Base-by-base conservation (phyloP, 2,888 invertebrate genomes). In the Phyllotreta cruciferae region DNA sequence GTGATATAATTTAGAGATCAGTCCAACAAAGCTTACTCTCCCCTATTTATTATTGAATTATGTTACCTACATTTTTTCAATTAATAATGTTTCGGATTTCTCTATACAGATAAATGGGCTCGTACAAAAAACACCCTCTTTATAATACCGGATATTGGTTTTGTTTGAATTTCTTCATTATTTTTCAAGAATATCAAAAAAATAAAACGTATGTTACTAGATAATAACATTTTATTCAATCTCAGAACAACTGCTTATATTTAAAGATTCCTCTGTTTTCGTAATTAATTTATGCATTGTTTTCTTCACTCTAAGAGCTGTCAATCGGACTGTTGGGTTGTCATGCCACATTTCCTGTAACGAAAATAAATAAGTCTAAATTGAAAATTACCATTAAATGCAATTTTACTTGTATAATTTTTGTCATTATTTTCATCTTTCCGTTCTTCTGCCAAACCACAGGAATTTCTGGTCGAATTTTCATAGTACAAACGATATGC, bases 271-370 rank as follows among this genome's bases (percentile, higher is more conserved):
- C 1, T 60, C 58, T 3, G 41, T 13, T 14, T 1, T 34, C 13
- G 36, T 42, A 36, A 52, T 55, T 13, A 66, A 38, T 45, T 62
- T 66, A 44, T 52, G 11, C 6, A 67, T 41, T 6, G 66, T 69
- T 56, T 72, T 72, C 36, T 72, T 71, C 1, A 71, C 65, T 56
- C 72, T 62, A 13, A 72, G 58, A 35, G 63, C 61, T 0, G 72
- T 69, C 1, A 70, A 53, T 62, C 72, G 60, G 1, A 58, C 71
- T 5, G 62, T 62, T 5, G 70, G 66, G 42, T 63, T 67, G 4
- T 61, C 56, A 60, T 60, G 70, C 72, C 72, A 72, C 56, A 67
- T 63, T 50, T 72, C 72, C 54, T 66, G 9, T 38, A 61, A 60
- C 42, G 42, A 44, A 55, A 41, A 36, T 38, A 35, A 39, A 38